Base-by-base conservation (phyloP, 2,113 vertebrate genomes). In the Oreotrochilus melanogaster region DNA sequence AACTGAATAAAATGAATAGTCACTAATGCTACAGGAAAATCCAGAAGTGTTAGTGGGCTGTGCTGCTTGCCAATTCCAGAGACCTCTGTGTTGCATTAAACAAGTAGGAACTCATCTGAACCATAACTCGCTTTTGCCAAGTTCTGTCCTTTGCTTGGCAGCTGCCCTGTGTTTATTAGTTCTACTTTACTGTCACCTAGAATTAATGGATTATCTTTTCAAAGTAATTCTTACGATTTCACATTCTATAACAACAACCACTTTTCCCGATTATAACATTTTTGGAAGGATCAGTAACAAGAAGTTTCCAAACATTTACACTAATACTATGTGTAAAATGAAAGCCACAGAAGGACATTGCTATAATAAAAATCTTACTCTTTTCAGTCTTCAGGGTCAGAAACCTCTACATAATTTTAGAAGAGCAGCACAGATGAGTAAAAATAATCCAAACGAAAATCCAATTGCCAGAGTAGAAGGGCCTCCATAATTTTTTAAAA, bases 81-180 rank as follows among this genome's bases (percentile, higher is more conserved):
- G 39, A 67, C 30, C 53, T 92, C 45, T 62, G 61, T 2, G 9
- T 73, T 80, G 33, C 11, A 3, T 66, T 42, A 73, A 72, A 80
- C 86, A 96, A 88, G 90, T 62, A 83, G 80, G 83, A 91, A 95
- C 92, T 87, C 45, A 94, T 96, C 67, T 0, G 0, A 88, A 81
- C 62, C 3, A 1, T 51, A 88, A 17, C 47, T 78, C 73, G 28
- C 33, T 92, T 96, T 88, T 88, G 93, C 82, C 53, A 94, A 79
- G 48, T 81, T 78, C 61, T 62, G 57, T 39, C 3, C 35, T 93
- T 92, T 78, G 14, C 47, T 90, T 91, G 71, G 89, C 92, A 92
- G 80, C 70, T 91, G n/a, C 78, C 62, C 45, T 54, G 11, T 22
- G 11, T 50, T 86, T 43, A 30, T 91, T 92, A 70, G 43, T 80